Percentiles rank a stretch among this genome's conserved stretches.
Conservation (phyloP, 2,888 invertebrate genomes). For the Hybos culiciformis region DNA sequence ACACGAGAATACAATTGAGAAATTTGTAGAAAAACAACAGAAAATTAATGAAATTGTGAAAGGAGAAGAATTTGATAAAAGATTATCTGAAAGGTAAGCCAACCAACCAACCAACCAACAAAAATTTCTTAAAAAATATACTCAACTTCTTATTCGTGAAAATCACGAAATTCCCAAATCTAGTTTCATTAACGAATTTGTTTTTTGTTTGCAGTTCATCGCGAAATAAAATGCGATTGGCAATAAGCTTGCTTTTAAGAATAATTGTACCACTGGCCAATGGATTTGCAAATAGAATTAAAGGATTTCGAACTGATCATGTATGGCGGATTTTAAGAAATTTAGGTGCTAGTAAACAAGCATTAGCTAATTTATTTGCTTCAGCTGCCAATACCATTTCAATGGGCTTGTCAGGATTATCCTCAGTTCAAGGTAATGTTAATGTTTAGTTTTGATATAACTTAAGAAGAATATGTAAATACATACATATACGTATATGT, state of each 20-base stretch:
- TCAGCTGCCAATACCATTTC: conserved; percentile 35
- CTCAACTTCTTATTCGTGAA: no score
- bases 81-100: not conserved
- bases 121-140: not conserved
- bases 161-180: not conserved
- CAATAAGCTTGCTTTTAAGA: conserved; percentile 30
- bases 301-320: conserved; percentile 28
- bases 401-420: conserved; percentile 27
- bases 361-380: conserved; percentile 29
- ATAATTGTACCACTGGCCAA: no score
- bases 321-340: conserved; percentile 25
- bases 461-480: no score
- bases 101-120: not conserved
- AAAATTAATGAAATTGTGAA: not conserved
- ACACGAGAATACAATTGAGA: no score
- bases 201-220: conserved; percentile 20
- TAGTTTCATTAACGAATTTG: not conserved
- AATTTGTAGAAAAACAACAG: no score
- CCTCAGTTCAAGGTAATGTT: conserved; percentile 32
- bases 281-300: conserved; percentile 29
- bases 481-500: no score
- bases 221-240: conserved; percentile 27
- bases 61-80: conserved; percentile 1
- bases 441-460: no score
- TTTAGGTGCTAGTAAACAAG: conserved; percentile 28